Evolutionary conservation across 1,140 invertebrate species (phyloP), one percentile per base, ranked within the genome.

Genomic region (Pentalonia nigronervosa): DNA sequence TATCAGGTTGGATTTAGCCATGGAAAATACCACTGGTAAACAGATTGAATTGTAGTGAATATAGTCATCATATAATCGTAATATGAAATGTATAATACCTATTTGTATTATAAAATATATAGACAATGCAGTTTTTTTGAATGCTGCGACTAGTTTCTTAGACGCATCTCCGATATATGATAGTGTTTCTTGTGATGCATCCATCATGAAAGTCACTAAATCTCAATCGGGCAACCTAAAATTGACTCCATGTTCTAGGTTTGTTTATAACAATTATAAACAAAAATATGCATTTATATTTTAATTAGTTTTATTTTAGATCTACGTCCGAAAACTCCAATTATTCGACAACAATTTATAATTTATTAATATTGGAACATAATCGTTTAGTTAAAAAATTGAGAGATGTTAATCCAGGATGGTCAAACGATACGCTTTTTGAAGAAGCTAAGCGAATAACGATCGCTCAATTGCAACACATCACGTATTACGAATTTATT

Each of bases 81-180:
- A n/a, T 36, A n/a, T 36, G 53, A 50, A 20, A 87, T 23, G 0
- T 48, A 89, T 36, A 36, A 45, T 47, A n/a, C n/a, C n/a, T n/a
- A n/a, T 67, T 45, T 45, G 14, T 90, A 45, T 90, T 45, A 67
- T 30, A 9, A n/a, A 90, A 45, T 45, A 6, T 89, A 95, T 94
- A 96, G 97, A 96, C 41, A 97, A 97, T 21, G 95, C 98, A 20
- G 97, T 99, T 95, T 98, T 99, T 95, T 95, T 99, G 34, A 98
- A 98, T 95, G 98, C 98, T 95, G 97, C 98, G 0, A 98, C 98
- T 1, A 96, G 98, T 0, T 99, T 97, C 95, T 97, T 99, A 41
- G 99, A 99, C 95, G 99, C 96, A 1, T 99, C 98, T 0, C 97
- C 97, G 45, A 96, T 98, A 9, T 99, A 99, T 94, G 97, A 98